phyloP scores from a whole-genome alignment of 1,140 invertebrate genomes.

The Eumaeus atala region DNA sequence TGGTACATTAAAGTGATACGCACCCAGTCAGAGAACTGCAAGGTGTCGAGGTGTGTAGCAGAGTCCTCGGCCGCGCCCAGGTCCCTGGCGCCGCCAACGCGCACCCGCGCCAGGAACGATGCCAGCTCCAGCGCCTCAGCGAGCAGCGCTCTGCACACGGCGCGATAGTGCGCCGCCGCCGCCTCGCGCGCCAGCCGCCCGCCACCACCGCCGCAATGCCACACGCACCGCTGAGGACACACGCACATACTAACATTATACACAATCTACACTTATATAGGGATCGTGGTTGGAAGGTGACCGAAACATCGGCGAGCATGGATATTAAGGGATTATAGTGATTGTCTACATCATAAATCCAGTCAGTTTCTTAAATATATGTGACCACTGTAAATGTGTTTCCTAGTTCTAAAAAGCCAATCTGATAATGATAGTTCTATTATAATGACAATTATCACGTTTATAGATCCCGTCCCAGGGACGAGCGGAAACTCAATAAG shows the following conservation, averaged over 20 bases:
- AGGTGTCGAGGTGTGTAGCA: conserved; percentile 81
- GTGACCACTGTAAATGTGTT: too few species aligned
- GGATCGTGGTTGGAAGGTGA: too few species aligned
- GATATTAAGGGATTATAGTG: too few species aligned
- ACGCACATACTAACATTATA: background rate
- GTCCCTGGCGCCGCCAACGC: conserved; percentile 75
- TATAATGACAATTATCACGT: too few species aligned
- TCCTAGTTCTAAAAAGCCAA: too few species aligned
- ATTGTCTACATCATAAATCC: too few species aligned
- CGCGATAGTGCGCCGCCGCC: conserved; percentile 89
- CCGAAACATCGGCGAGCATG: too few species aligned
- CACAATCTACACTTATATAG: too few species aligned
- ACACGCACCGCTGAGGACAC: conserved; percentile 77
- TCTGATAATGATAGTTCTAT: too few species aligned
- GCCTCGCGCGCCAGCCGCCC: conserved; percentile 71
- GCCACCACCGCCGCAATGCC: conserved; percentile 72
- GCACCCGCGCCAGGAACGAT: conserved; percentile 90
- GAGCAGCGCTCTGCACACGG: conserved; percentile 92
- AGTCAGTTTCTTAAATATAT: too few species aligned
- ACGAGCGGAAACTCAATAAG: too few species aligned
- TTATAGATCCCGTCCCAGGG: too few species aligned
- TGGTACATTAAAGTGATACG: background rate
- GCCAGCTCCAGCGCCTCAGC: conserved; percentile 92
- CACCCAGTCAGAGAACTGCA: conserved; percentile 92
- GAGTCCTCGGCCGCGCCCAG: conserved; percentile 77